Evolutionary conservation across 2,888 invertebrate genomes (phyloP), one percentile per base, ranked within the genome.

Genomic region (Nineta flava): DNA sequence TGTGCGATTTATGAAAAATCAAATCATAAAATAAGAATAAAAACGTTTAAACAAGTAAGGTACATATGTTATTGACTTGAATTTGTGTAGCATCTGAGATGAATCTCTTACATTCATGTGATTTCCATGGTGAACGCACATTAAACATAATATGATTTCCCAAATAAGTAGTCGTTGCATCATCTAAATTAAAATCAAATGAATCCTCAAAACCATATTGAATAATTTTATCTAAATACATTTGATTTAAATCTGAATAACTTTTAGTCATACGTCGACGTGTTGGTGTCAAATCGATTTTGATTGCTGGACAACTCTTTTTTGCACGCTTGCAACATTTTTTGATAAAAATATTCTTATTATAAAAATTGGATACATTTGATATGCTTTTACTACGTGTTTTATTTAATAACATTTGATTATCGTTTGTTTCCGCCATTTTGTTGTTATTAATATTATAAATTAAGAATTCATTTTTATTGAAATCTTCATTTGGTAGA

Each of bases 291-390:
- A 57, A 13, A 60, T 60, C 13, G 57, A 57, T 49, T 61, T 55
- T 61, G 51, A 61, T 55, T 42, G 64, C 59, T 3, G 68, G 68
- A 53, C 68, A 68, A 31, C 60, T 62, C 50, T 62, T 64, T 53
- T 64, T 65, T 5, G 68, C 68, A 50, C 63, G 61, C 50, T 62
- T 59, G 53, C 68, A 68, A 55, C 68, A 68, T 52, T 68, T 68
- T 45, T 65, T 59, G 2, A 67, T 60, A 10, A 45, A 45, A 7
- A 45, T 12, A 15, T 38, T 32, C 7, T 35, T 44, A 15, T 32
- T 34, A 32, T 17, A 47, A 10, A 47, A 47, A 35, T 34, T 47
- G n/a, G 34, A 16, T 32, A 47, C 12, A 15, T 26, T 17, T 16
- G 34, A 15, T 2, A 17, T 16, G 12, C 47, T 47, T 35, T 35